Evolutionary conservation across 2,797 vertebrate species (phyloP).

Genomic region (Falco concolor): DNA sequence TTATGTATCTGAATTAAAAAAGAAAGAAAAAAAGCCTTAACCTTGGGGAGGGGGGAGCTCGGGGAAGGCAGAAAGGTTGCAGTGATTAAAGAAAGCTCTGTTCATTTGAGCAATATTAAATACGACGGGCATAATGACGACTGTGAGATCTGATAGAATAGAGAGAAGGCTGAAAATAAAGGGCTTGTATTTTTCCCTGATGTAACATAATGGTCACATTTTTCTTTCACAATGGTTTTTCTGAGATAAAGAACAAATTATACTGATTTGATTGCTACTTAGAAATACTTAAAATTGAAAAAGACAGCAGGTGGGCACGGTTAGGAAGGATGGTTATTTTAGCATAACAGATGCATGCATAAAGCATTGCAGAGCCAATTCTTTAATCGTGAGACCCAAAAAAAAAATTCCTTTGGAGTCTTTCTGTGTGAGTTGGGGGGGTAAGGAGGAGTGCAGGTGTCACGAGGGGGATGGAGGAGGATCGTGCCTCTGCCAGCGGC

Average conservation of each 20-base stretch:
- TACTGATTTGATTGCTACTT: constrained; percentile 85
- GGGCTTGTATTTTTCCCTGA: constrained; percentile 81
- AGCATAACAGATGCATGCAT: constrained; percentile 82
- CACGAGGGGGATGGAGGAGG: not conserved
- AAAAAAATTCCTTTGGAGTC: not conserved
- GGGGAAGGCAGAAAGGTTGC: constrained; percentile 67
- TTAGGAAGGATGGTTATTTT: constrained; percentile 80
- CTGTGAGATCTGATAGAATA: constrained; percentile 77
- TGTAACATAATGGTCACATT: constrained; percentile 84
- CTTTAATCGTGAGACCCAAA: constrained; percentile 66
- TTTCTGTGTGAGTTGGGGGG: not conserved
- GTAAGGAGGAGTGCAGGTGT: not conserved
- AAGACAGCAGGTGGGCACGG: constrained; percentile 82
- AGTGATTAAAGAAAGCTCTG: constrained; percentile 77
- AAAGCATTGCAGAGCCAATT: constrained; percentile 68
- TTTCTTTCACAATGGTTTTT: constrained; percentile 83
- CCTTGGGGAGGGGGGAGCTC: constrained; percentile 61
- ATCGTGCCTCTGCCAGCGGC: accelerated
- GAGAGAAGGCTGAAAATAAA: constrained; percentile 77
- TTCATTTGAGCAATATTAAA: constrained; percentile 76
- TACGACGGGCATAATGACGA: constrained; percentile 76
- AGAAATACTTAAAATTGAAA: constrained; percentile 85
- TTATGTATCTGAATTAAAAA: constrained; percentile 70
- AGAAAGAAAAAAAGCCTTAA: constrained; percentile 40
- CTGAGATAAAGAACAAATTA: constrained; percentile 85